Percentiles rank a stretch among this genome's conserved stretches.
Conservation (phyloP, 2,888 invertebrate species). For the Lasioglossum morio region DNA sequence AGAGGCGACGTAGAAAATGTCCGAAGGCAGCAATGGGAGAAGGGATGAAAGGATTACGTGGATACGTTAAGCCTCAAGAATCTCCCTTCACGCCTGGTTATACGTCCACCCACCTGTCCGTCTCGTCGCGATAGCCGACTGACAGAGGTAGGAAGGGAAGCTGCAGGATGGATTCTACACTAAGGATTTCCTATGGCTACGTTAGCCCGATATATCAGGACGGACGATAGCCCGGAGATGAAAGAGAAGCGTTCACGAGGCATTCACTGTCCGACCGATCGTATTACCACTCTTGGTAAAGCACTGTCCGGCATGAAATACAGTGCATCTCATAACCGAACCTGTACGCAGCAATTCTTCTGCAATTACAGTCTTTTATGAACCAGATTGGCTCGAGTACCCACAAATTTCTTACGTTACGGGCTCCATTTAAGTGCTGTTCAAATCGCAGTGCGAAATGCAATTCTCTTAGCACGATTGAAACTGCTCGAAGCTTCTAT, state of each 20-base stretch:
- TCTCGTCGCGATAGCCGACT: constrained; percentile 70
- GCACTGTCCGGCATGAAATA: constrained; percentile 30
- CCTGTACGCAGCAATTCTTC: neutral
- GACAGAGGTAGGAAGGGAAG: constrained; percentile 64
- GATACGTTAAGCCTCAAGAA: constrained; percentile 81
- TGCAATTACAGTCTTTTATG: neutral
- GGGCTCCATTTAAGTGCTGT: neutral
- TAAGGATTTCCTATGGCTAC: constrained; percentile 68
- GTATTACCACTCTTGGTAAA: constrained; percentile 49
- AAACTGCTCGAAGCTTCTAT: neutral
- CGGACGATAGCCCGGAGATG: constrained; percentile 54
- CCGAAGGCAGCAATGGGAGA: constrained; percentile 76
- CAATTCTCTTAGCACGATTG: neutral
- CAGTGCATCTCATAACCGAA: neutral
- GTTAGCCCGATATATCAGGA: constrained; percentile 63
- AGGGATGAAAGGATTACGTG: constrained; percentile 82
- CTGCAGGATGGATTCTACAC: constrained; percentile 60
- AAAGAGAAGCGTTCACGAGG: constrained; percentile 49
- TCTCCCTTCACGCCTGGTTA: constrained; percentile 75
- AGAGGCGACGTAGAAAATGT: constrained; percentile 69
- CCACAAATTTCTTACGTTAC: neutral
- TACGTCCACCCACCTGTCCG: constrained; percentile 78
- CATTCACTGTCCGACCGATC: constrained; percentile 55
- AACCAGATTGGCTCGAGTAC: neutral
- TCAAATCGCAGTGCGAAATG: neutral